A percentile compares a stretch with the other conserved stretches of the same genome.
These are phyloP conservation scores for Pygoscelis adeliae DNA, from an alignment of 2,113 vertebrate genomes.

Conservation along the genomic window DNA sequence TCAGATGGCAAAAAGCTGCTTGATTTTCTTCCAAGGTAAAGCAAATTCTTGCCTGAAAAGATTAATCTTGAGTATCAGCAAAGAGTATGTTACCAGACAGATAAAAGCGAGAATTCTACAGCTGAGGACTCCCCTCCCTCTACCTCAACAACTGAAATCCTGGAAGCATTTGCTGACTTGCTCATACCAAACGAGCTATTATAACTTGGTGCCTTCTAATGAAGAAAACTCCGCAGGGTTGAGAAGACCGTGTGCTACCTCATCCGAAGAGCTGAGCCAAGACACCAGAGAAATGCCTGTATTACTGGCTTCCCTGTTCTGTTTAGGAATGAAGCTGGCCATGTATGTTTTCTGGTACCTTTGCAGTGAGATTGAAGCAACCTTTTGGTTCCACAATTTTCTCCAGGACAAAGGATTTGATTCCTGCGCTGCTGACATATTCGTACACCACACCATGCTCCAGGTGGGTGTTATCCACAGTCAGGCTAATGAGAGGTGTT, in stretches of 20 bases:
- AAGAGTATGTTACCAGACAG: background rate
- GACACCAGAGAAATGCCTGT: background rate
- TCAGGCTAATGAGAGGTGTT: slow-evolving; percentile 84
- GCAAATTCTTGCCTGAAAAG: background rate
- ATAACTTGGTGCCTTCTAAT: background rate
- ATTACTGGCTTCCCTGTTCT: background rate
- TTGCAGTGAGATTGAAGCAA: slow-evolving; percentile 91
- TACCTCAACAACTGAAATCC: background rate
- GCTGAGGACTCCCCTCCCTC: background rate
- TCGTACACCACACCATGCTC: slow-evolving; percentile 95
- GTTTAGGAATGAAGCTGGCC: background rate
- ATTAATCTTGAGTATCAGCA: background rate
- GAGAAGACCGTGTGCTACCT: background rate
- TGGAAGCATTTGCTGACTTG: background rate
- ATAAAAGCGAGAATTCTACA: background rate
- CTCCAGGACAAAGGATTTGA: slow-evolving; percentile 92
- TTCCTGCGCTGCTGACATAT: slow-evolving; percentile 90
- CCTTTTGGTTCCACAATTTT: slow-evolving; percentile 93
- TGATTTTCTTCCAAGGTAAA: background rate
- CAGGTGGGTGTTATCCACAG: slow-evolving; percentile 91
- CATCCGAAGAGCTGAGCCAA: background rate
- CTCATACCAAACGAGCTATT: background rate
- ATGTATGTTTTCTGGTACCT: slow-evolving; percentile 72
- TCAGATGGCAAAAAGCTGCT: background rate
- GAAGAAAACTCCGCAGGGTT: background rate